Base-by-base conservation (phyloP, 2,888 invertebrate genomes). In the Lycophotia porphyrea region DNA sequence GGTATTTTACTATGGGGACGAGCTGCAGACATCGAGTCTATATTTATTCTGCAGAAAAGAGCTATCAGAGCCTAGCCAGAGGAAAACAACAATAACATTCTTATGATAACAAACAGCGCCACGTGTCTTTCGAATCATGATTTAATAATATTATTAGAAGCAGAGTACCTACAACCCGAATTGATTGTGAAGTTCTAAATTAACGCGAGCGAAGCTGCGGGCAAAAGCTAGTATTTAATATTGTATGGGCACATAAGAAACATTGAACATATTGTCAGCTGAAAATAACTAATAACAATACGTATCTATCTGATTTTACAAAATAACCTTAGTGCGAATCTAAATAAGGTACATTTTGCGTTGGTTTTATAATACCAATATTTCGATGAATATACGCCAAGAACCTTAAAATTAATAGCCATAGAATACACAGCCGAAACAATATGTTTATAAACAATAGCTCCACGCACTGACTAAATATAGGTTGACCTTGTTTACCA, bases 401-500 rank as follows among this genome's bases (percentile, higher is more conserved):
- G 7, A 18, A 5, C 5, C 18, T 49, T 69, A n/a, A 18, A 73
- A 74, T 24, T 31, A 8, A 60, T 61, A 18, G 55, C 27, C 27
- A 27, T 55, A 36, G 55, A 58, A 31, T 18, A 47, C 18, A 74
- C 74, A 74, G 27, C 27, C 49, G 47, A 61, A 39, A 49, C 47
- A 76, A 74, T 61, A 15, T 44, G 76, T 61, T 18, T 44, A 15
- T 36, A 36, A 52, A 47, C 58, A 49, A 71, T 39, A 58, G 18
- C 1, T 13, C 15, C 8, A 42, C 4, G n/a, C 68, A 78, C 34
- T 69, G 18, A 4, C 27, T 15, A 47, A 47, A 58, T 5, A 31
- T 58, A 44, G 18, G 21, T 13, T 18, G 58, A 13, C 34, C 58
- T 78, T 78, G 58, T 76, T 39, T 39, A 58, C 21, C 11, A 39